These are phyloP conservation scores for Drosophila atripex DNA, from an alignment of 2,888 invertebrate genomes.

Conservation along the genomic window DNA sequence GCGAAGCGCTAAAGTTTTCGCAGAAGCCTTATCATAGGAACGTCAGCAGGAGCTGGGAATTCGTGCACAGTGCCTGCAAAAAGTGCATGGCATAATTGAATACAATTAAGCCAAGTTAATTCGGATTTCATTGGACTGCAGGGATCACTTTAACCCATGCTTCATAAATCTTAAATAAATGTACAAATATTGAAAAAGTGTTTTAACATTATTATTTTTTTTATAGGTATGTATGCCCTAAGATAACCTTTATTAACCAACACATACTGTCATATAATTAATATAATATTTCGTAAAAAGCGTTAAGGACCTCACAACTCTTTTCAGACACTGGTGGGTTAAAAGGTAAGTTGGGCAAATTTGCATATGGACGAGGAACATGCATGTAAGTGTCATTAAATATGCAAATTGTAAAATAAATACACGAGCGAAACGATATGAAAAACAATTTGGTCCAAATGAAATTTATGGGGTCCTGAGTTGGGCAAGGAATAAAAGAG, in stretches of 20 bases:
- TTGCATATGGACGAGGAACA: conserved; percentile 65
- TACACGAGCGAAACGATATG: conserved; percentile 53
- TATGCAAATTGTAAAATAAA: conserved; percentile 77
- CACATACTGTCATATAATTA: background rate
- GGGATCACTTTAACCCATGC: conserved; percentile 10
- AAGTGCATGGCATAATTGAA: conserved; percentile 75
- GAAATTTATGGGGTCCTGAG: conserved; percentile 72
- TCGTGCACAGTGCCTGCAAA: conserved; percentile 20
- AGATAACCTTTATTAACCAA: too few relatives aligned
- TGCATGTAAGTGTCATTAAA: conserved; percentile 74
- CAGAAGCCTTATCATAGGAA: conserved; percentile 66
- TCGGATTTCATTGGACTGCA: conserved; percentile 61
- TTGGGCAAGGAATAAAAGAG: conserved; percentile 58
- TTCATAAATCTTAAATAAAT: background rate
- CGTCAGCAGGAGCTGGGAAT: conserved; percentile 46
- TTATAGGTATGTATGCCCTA: background rate
- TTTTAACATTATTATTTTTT: background rate
- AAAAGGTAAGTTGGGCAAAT: conserved; percentile 46
- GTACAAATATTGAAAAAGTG: background rate
- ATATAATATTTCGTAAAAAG: background rate
- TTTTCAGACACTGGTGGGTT: conserved; percentile 13
- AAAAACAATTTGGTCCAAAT: conserved; percentile 70
- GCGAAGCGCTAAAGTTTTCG: conserved; percentile 68
- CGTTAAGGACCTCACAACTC: background rate
- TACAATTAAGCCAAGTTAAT: conserved; percentile 80